These are phyloP conservation scores for Calidris pugnax DNA, from an alignment of 2,113 vertebrate species.

Conservation along the genomic window DNA sequence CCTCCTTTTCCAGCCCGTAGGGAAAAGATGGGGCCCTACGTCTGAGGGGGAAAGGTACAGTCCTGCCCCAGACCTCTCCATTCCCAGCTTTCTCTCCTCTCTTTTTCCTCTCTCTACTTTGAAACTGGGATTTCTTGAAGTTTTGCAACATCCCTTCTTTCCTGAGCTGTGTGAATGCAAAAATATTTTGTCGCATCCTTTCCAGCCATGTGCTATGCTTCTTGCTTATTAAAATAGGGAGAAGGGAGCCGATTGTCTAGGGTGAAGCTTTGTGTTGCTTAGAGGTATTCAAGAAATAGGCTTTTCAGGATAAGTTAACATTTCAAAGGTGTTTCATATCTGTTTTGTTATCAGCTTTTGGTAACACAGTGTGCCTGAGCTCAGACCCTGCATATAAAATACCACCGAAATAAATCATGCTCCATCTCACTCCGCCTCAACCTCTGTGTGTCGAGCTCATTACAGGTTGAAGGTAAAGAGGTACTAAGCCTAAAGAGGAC, in stretches of 20 bases:
- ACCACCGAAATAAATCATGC: background rate
- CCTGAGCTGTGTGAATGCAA: background rate
- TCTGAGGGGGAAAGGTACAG: background rate
- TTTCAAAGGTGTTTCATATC: conserved; percentile 41
- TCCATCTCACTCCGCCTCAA: background rate
- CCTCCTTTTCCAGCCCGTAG: background rate
- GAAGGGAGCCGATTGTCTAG: background rate
- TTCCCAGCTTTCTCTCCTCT: background rate
- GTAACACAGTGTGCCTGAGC: background rate
- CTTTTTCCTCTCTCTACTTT: background rate
- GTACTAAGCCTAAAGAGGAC: background rate
- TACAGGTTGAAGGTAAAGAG: background rate
- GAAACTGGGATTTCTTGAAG: background rate
- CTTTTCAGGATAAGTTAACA: conserved; percentile 3
- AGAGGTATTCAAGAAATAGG: background rate
- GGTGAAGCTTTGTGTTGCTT: background rate
- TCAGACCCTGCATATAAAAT: background rate
- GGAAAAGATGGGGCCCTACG: background rate
- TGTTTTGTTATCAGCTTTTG: conserved; percentile 37
- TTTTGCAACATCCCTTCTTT: background rate
- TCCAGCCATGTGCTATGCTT: background rate
- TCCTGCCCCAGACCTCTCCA: accelerated
- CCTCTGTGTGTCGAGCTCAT: background rate
- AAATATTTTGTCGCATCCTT: background rate
- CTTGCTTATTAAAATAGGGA: conserved; percentile 40